Evolutionary conservation across 1,140 invertebrate species (phyloP).

Genomic region (Maniola jurtina): DNA sequence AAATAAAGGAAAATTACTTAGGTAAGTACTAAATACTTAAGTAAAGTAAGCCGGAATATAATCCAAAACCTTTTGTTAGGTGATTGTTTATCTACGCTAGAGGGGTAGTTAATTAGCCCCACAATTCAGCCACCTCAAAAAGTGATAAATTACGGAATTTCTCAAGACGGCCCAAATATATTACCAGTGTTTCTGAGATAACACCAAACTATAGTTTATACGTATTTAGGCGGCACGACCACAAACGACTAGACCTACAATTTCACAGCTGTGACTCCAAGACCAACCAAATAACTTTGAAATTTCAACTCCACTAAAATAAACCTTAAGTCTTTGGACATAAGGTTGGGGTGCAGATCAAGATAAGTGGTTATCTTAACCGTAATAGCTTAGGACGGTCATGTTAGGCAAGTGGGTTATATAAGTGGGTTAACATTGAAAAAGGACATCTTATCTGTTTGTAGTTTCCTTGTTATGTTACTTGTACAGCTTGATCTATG

Average conservation of each 20-base stretch:
- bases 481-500: too few species aligned
- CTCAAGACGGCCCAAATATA: slow-evolving; percentile 25
- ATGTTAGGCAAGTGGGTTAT: slow-evolving; percentile 28
- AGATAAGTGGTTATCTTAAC: slow-evolving; percentile 28
- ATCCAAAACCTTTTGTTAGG: too few species aligned
- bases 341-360: neutral
- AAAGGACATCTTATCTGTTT: slow-evolving; percentile 16
- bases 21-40: too few species aligned
- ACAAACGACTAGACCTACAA: slow-evolving; percentile 40
- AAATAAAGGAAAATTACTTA: too few species aligned
- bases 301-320: neutral
- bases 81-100: neutral
- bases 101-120: neutral
- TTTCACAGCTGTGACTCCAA: slow-evolving; percentile 40
- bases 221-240: slow-evolving; percentile 41
- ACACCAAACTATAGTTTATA: slow-evolving; percentile 21
- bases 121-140: neutral
- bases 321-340: slow-evolving; percentile 6
- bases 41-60: too few species aligned
- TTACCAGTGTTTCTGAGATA: slow-evolving; percentile 18
- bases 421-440: slow-evolving; percentile 29
- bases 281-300: slow-evolving; percentile 14
- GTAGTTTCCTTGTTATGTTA: neutral
- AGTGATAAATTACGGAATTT: slow-evolving; percentile 21
- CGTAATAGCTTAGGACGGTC: slow-evolving; percentile 31